Conservation (phyloP, 2,113 vertebrate species). For the Channa argus region DNA sequence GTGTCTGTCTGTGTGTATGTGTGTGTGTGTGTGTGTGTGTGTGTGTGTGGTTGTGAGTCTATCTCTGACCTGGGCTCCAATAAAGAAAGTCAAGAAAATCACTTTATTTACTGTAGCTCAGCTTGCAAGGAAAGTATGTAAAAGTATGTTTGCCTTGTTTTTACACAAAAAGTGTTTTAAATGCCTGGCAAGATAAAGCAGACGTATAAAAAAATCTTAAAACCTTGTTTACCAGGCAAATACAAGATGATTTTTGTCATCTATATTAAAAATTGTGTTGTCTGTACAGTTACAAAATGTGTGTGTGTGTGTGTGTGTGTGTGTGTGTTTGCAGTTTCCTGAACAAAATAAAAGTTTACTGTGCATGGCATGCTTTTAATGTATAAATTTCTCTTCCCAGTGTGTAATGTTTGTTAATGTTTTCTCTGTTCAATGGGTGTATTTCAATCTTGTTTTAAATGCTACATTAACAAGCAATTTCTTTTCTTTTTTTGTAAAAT, state of each 20-base stretch:
- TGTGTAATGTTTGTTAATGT: constrained; percentile 49
- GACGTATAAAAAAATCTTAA: background rate
- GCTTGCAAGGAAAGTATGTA: constrained; percentile 11
- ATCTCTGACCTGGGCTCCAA: constrained; percentile 26
- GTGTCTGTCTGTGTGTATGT: constrained; percentile 28
- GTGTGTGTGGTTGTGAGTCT: constrained; percentile 15
- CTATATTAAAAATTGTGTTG: too few species aligned
- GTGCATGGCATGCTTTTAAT: constrained; percentile 82
- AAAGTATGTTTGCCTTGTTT: constrained; percentile 11
- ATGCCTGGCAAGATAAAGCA: constrained; percentile 3
- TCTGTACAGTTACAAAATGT: constrained; percentile 10
- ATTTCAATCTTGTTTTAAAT: constrained; percentile 60
- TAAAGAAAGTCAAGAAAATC: background rate
- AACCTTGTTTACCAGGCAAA: background rate
- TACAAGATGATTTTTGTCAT: background rate
- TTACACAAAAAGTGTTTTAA: constrained; percentile 1
- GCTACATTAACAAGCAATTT: constrained; percentile 66
- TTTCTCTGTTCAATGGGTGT: constrained; percentile 57
- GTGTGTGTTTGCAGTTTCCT: background rate
- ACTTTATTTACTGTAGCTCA: background rate
- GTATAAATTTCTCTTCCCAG: constrained; percentile 59
- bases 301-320: constrained; percentile 4
- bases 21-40: constrained; percentile 18
- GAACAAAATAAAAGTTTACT: constrained; percentile 46
- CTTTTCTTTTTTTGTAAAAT: constrained; percentile 58